A percentile compares a stretch with the other conserved stretches of the same genome.
Conservation (phyloP, 2,113 vertebrate species). For the Potamarius usumacintae region DNA sequence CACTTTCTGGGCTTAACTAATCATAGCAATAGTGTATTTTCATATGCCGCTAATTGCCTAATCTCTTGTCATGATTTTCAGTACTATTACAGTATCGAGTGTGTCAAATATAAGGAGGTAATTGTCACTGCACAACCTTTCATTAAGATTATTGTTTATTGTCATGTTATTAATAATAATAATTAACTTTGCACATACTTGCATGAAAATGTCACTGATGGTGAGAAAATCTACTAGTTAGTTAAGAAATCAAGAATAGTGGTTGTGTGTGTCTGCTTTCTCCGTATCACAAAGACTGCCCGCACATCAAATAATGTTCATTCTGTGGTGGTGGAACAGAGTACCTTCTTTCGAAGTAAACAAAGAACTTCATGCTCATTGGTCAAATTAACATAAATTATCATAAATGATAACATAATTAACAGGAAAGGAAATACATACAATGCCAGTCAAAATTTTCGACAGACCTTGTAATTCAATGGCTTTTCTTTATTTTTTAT, state of each 20-base stretch:
- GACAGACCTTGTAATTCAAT: too few species aligned
- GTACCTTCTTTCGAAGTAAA: too few species aligned
- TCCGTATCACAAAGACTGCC: neutral
- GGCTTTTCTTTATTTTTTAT: too few species aligned
- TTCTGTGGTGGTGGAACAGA: too few species aligned
- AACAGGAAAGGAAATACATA: too few species aligned
- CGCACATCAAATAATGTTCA: neutral
- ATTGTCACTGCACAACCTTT: neutral
- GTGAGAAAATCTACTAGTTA: neutral
- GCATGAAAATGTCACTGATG: neutral
- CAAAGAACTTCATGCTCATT: too few species aligned
- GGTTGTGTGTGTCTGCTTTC: neutral
- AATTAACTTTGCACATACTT: neutral
- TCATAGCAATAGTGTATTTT: slow-evolving; percentile 4
- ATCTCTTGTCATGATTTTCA: neutral
- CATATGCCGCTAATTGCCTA: neutral
- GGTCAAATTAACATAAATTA: too few species aligned
- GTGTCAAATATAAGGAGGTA: neutral
- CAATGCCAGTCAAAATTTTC: too few species aligned
- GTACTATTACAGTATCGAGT: neutral
- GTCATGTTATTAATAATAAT: neutral
- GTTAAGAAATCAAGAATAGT: neutral
- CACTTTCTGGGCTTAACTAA: neutral
- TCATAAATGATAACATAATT: too few species aligned
- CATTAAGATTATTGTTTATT: neutral